These are phyloP conservation scores for Phalacrocorax brasilianus DNA, from an alignment of 2,113 vertebrate genomes.

Conservation along the genomic window DNA sequence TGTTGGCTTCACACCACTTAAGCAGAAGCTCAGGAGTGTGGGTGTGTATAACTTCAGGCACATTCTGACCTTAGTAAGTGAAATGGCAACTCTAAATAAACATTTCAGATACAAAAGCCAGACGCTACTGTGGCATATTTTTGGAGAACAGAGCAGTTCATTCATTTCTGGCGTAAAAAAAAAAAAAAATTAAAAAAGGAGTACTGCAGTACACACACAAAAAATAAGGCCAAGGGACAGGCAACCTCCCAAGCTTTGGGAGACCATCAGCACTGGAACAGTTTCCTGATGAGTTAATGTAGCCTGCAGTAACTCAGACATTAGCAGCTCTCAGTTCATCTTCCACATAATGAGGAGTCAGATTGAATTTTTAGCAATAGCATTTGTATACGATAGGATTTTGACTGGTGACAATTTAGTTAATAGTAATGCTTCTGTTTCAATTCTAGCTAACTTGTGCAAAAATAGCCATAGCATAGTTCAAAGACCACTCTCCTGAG, in stretches of 20 bases:
- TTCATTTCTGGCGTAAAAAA: neutral
- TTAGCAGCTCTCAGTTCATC: neutral
- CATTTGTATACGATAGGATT: neutral
- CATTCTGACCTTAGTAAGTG: neutral
- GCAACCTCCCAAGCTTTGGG: neutral
- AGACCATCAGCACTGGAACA: neutral
- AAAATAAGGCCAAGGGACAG: neutral
- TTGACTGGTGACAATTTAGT: neutral
- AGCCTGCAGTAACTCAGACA: neutral
- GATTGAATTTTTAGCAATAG: neutral
- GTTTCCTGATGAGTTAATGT: neutral
- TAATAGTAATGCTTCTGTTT: neutral
- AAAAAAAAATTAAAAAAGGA: no score
- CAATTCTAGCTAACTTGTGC: neutral
- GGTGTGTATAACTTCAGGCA: neutral
- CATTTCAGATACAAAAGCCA: neutral
- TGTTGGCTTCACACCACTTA: neutral
- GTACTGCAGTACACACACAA: neutral
- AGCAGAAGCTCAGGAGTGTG: neutral
- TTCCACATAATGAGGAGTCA: neutral
- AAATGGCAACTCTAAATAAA: neutral
- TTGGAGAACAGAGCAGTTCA: neutral
- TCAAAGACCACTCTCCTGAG: neutral
- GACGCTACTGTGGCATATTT: neutral
- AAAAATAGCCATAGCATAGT: neutral